Percentiles rank a stretch among this genome's conserved stretches.
phyloP scores from a whole-genome alignment of 2,113 vertebrate genomes.

The Microcebus jonahi region DNA sequence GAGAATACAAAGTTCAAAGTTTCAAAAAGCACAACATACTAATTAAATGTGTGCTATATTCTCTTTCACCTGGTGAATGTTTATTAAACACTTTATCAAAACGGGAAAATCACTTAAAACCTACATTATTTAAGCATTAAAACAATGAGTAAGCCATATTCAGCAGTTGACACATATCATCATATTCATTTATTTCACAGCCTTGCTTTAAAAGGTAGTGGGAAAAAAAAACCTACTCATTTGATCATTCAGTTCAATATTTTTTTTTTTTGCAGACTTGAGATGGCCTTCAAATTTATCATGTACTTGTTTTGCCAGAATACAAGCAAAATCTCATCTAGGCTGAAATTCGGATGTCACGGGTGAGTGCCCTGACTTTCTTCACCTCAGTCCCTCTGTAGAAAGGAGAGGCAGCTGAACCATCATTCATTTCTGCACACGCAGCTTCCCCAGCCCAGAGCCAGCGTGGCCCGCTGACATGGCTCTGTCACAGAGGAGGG shows the following conservation, averaged over 20 bases:
- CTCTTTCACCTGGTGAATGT: neutral
- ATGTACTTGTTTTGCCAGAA: neutral
- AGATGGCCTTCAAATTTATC: neutral
- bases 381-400: conserved; percentile 24
- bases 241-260: neutral
- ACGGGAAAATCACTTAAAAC: neutral
- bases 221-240: neutral
- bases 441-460: conserved; percentile 71
- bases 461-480: conserved; percentile 54
- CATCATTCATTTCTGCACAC: conserved; percentile 74
- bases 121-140: neutral
- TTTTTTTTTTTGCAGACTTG: neutral
- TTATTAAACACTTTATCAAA: neutral
- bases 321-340: conserved; percentile 25
- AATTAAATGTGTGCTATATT: neutral
- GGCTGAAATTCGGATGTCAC: neutral
- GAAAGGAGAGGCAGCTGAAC: conserved; percentile 56
- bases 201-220: neutral
- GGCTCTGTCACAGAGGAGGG: conserved; percentile 43
- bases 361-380: conserved; percentile 57
- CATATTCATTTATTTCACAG: neutral
- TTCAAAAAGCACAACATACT: neutral
- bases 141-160: neutral
- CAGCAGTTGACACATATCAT: neutral
- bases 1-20: neutral